Conservation (phyloP, 2,888 invertebrate genomes). For the Clistopyga incitator region DNA sequence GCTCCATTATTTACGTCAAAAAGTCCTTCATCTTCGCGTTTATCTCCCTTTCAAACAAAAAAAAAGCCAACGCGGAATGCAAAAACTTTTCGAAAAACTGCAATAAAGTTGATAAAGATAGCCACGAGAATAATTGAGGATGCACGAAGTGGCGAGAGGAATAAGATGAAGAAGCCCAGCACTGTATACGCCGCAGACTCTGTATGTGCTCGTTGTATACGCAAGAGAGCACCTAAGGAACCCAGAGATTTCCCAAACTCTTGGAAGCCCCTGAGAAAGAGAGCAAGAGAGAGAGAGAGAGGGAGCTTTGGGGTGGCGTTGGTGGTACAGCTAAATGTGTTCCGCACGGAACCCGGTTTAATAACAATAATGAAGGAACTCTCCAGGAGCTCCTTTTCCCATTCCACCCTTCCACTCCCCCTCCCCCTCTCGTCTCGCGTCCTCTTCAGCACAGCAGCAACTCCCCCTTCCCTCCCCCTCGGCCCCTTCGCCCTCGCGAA, state of each 20-base stretch:
- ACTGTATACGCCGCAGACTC: background rate
- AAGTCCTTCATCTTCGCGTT: background rate
- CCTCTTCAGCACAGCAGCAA: slow-evolving; percentile 52
- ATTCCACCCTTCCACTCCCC: slow-evolving; percentile 34
- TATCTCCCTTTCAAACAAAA: background rate
- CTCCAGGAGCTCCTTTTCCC: slow-evolving; percentile 56
- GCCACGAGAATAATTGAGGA: slow-evolving; percentile 45
- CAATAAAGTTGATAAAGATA: slow-evolving; percentile 35
- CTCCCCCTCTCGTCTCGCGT: slow-evolving; percentile 52
- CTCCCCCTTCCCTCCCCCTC: slow-evolving; percentile 25
- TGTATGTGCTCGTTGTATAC: background rate
- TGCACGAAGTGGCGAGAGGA: slow-evolving; percentile 30
- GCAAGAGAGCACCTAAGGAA: background rate
- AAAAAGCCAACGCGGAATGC: background rate
- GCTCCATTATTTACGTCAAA: background rate
- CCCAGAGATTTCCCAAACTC: slow-evolving; percentile 32
- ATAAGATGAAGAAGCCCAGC: slow-evolving; percentile 19
- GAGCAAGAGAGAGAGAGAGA: too few species aligned
- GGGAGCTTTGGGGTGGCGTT: background rate
- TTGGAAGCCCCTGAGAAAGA: slow-evolving; percentile 26
- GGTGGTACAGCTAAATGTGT: slow-evolving; percentile 34
- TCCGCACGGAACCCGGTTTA: slow-evolving; percentile 60
- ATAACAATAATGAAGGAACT: slow-evolving; percentile 68
- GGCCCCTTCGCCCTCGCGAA: slow-evolving; percentile 35
- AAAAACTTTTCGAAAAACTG: slow-evolving; percentile 12